Conservation (phyloP, 92 coral and sea anemone species). For the Umimayanthus chanpuru region DNA sequence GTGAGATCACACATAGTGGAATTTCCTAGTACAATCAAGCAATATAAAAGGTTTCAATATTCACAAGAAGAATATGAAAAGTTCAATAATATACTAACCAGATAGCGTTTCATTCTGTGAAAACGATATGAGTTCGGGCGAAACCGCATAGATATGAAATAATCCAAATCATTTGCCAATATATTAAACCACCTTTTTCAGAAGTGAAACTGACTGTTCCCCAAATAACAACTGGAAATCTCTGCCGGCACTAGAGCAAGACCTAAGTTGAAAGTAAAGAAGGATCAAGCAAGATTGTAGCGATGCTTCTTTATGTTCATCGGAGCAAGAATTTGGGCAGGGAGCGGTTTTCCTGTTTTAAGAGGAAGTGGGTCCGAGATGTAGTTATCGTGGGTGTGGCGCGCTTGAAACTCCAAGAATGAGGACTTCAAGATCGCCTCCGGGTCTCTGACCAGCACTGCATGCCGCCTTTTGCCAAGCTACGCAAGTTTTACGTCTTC, state of each 20-base stretch:
- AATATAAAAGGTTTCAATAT: not conserved
- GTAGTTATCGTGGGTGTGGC: not conserved
- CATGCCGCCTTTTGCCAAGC: not conserved
- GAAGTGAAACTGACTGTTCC: too few relatives aligned
- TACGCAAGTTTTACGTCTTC: not conserved
- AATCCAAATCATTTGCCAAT: too few relatives aligned
- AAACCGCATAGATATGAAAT: too few relatives aligned
- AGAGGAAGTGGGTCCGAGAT: not conserved
- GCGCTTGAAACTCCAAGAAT: not conserved
- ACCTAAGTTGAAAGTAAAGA: too few relatives aligned
- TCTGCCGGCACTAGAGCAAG: too few relatives aligned
- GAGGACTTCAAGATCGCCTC: not conserved
- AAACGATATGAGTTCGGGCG: too few relatives aligned
- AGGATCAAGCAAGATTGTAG: not conserved
- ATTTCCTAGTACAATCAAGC: not conserved
- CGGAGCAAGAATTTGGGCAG: not conserved
- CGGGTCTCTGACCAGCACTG: not conserved
- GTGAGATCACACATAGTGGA: not conserved
- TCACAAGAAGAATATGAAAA: too few relatives aligned
- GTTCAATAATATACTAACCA: too few relatives aligned
- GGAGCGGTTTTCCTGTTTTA: constrained; percentile 6
- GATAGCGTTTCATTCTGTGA: too few relatives aligned
- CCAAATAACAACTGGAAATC: too few relatives aligned
- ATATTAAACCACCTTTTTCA: too few relatives aligned
- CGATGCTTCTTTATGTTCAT: not conserved